phyloP scores from a whole-genome alignment of 2,797 vertebrate species.

The Nannoperca obscura region DNA sequence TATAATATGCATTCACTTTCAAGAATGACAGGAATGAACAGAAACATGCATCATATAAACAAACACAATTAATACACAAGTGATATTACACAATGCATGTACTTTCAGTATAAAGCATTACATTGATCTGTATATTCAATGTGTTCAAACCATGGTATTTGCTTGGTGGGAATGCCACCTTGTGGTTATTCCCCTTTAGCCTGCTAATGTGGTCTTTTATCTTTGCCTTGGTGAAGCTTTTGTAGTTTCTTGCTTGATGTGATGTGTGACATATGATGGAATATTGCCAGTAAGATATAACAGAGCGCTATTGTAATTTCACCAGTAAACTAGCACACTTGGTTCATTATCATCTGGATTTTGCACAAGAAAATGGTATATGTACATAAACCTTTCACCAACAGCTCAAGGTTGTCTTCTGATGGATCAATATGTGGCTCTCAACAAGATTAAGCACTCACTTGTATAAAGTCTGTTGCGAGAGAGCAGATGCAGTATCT shows the following conservation, averaged over 20 bases:
- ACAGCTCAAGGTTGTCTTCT: not conserved
- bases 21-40: not conserved
- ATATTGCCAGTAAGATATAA: not conserved
- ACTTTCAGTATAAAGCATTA: not conserved
- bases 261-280: not conserved
- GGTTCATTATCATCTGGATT: not conserved
- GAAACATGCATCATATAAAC: not conserved
- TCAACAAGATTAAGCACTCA: not conserved
- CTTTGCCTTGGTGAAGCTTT: not conserved
- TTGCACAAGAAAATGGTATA: not conserved
- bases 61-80: not conserved
- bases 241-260: not conserved
- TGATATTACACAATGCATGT: not conserved
- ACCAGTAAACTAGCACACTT: not conserved
- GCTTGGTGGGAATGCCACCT: slow-evolving; percentile 23
- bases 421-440: not conserved
- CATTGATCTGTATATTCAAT: not conserved
- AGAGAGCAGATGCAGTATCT: not conserved
- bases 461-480: not conserved
- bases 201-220: not conserved
- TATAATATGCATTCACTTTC: not conserved
- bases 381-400: not conserved
- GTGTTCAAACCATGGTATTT: not conserved
- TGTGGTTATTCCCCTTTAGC: slow-evolving; percentile 12
- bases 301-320: not conserved